Base-by-base conservation (phyloP, 2,797 vertebrate genomes). In the Furcifer pardalis region DNA sequence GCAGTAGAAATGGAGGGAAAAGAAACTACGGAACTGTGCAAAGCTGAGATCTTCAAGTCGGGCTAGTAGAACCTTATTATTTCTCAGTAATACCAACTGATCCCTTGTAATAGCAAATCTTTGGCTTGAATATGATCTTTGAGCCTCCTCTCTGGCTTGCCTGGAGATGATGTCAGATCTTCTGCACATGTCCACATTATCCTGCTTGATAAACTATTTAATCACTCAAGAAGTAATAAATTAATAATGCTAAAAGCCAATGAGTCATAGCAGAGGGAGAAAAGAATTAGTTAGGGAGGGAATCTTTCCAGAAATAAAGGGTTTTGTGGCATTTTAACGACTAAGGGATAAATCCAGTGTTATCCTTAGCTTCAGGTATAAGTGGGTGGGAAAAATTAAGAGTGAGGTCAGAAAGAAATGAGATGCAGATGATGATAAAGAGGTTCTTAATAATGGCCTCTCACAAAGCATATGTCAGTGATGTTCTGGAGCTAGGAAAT, bases 31-130 rank as follows among this genome's bases (percentile, higher is more conserved):
- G 81, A 75, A 85, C 84, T 83, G 19, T 60, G 87, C 65, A 77
- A 44, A 89, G 66, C 2, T 25, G 56, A 82, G 86, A 83, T 71
- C 77, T 89, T 90, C 37, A 84, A 32, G 13, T 88, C 78, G 77
- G 75, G 79, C 87, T 89, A 87, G 91, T 23, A 35, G 37, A 44
- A 8, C 1, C 35, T 91, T 88, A 83, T 91, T 89, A 81, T 72
- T 88, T 83, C 63, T 90, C 72, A 72, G 77, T 91, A 84, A 84
- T 62, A 49, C 30, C 62, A 89, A 60, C 19, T 89, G 88, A 91
- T 71, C 88, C 59, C 86, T 62, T 66, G 75, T 81, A 76, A 90
- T 76, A 82, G 85, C 56, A 82, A 76, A 88, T 89, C 56, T 62
- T 69, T n/a, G 25, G 23, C 5, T 2, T 89, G 86, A 91, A 92